Conservation (phyloP, 2,797 vertebrate species). For the Rhadinocentrus ornatus region DNA sequence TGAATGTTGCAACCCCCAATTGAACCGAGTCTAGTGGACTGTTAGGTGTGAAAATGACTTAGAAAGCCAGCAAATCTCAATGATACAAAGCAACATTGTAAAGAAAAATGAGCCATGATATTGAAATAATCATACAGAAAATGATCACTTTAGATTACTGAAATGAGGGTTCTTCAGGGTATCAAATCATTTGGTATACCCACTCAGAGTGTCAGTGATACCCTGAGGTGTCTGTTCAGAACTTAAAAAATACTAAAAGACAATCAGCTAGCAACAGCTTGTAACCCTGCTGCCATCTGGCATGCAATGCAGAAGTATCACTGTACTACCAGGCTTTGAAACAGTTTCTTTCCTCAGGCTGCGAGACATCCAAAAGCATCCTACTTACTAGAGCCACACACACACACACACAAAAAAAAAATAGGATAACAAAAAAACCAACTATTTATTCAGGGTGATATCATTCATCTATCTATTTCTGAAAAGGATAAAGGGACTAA, state of each 20-base stretch:
- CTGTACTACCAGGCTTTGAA: background rate
- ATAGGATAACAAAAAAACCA: too few species aligned
- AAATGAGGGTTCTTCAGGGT: background rate
- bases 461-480: background rate
- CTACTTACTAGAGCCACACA: background rate
- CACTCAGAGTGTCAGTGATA: background rate
- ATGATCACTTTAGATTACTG: background rate
- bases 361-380: background rate
- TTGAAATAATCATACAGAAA: background rate
- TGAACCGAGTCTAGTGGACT: too few species aligned
- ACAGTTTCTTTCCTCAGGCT: background rate
- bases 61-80: too few species aligned
- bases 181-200: background rate
- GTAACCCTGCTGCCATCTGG: background rate
- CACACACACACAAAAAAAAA: too few species aligned
- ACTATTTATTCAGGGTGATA: background rate
- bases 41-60: background rate
- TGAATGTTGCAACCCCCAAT: background rate
- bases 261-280: background rate
- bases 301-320: background rate
- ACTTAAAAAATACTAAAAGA: background rate
- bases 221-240: background rate
- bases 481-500: background rate
- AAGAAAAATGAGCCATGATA: too few species aligned
- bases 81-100: too few species aligned